Base-by-base conservation (phyloP, 2,888 invertebrate genomes). In the Xestia sexstrigata region DNA sequence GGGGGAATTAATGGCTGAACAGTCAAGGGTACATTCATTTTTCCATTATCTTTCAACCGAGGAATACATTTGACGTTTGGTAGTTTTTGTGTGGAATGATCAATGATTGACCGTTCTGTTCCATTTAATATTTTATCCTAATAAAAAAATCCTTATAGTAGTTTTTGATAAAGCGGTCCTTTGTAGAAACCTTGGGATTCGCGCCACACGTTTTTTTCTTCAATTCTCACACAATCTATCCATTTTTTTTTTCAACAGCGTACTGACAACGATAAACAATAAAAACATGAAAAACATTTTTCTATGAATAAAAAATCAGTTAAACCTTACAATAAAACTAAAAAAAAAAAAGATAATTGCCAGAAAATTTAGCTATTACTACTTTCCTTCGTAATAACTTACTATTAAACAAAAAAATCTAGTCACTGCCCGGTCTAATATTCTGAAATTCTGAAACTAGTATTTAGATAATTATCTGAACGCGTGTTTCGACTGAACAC, bases 401-500 rank as follows among this genome's bases (percentile, higher is more conserved):
- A 7, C 39, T 13, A 39, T 35, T 58, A 55, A 3, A 26, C 17
- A 15, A n/a, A 39, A 52, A 47, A n/a, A 69, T 2, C 30, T 72
- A 42, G 35, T 47, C 26, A 13, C 4, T 17, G 42, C 2, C 7
- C 17, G 8, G 5, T 39, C 15, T 30, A 17, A 47, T n/a, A 70
- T 47, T 77, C 47, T n/a, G 35, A 63, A 69, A 45, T 26, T 20
- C 45, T 39, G 23, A 20, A 52, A 52, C 49, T 49, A 68, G 42
- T 62, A 20, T 62, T 68, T 69, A 45, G 52, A 6, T 66, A 79
- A 72, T 68, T 6, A 13, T 55, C 13, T 55, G 30, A 74, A 17
- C 8, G 11, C 67, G 73, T 68, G 79, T 30, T 66, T 39, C 20
- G 13, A 39, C 15, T 23, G 15, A 39, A n/a, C 52, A 79, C 0